Evolutionary conservation across 2,888 invertebrate genomes (phyloP).

Genomic region (Plagiodera versicolora): DNA sequence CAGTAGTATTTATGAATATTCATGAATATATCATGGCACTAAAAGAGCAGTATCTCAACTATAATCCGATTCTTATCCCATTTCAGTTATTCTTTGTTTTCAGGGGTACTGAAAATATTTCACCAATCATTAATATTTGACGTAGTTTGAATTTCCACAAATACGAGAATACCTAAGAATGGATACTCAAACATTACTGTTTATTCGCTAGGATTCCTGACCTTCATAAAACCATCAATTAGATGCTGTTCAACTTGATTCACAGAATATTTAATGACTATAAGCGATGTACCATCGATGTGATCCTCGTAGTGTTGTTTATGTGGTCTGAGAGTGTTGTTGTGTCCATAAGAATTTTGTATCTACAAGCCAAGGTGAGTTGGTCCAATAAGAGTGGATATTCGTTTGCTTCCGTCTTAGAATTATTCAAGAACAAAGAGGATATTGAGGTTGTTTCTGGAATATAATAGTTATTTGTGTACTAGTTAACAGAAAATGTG

Average conservation of each 20-base stretch:
- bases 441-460: too few species aligned
- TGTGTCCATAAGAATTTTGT: not conserved
- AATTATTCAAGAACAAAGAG: not conserved
- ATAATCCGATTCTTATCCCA: too few species aligned
- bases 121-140: too few species aligned
- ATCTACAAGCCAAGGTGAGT: not conserved
- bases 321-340: not conserved
- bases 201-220: not conserved
- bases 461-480: too few species aligned
- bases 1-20: too few species aligned
- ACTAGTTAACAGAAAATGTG: too few species aligned
- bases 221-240: not conserved
- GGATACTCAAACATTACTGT: not conserved
- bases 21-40: too few species aligned
- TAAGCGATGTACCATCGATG: not conserved
- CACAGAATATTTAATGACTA: not conserved
- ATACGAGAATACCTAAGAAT: too few species aligned
- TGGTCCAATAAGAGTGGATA: not conserved
- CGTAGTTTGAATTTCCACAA: too few species aligned
- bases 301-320: not conserved
- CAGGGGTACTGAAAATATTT: too few species aligned
- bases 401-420: not conserved
- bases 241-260: not conserved
- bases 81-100: too few species aligned
- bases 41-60: too few species aligned